Evolutionary conservation across 2,888 invertebrate species (phyloP), one percentile per base, ranked within the genome.

Genomic region (Synergus japonicus): DNA sequence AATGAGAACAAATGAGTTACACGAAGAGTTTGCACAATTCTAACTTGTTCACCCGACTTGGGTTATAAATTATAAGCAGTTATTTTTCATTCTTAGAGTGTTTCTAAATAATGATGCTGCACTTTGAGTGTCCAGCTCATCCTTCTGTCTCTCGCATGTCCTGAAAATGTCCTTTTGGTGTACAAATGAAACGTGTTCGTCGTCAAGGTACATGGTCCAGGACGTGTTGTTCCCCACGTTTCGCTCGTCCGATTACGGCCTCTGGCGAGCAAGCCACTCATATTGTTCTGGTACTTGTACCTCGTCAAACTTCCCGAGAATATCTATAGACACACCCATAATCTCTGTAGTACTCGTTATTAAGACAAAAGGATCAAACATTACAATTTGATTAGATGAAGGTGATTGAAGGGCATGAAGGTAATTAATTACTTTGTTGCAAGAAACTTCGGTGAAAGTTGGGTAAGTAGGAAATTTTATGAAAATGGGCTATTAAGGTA

Each of bases 291-390:
- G 83, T 78, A 78, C 83, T 86, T 84, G 85, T 83, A 81, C 83
- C 83, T 85, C 85, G 85, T 86, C 86, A 85, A 87, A 86, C 83
- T 85, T 85, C 85, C 86, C 86, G 85, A 86, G 85, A 84, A 88
- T 85, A 87, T 88, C 87, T 86, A 87, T 85, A 87, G 84, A 81
- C 83, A 78, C 78, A 79, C 79, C 81, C 13, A 29, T 4, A 65
- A 41, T 44, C 12, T 44, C 41, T 76, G 18, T 60, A 77, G 58
- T 67, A 81, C 54, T 80, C 46, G 18, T 60, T 67, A 67, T 18
- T 4, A 18, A 41, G 12, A 43, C n/a, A 37, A 65, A 29, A 65
- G 18, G 18, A 18, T n/a, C 10, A 10, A 18, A 58, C 9, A 18
- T 18, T 3, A 18, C 9, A 58, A 58, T 58, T 7, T 18, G 58